Percentiles rank a stretch among this genome's conserved stretches.
Evolutionary conservation across 2,113 vertebrate species (phyloP).

Genomic region (Zingel zingel): DNA sequence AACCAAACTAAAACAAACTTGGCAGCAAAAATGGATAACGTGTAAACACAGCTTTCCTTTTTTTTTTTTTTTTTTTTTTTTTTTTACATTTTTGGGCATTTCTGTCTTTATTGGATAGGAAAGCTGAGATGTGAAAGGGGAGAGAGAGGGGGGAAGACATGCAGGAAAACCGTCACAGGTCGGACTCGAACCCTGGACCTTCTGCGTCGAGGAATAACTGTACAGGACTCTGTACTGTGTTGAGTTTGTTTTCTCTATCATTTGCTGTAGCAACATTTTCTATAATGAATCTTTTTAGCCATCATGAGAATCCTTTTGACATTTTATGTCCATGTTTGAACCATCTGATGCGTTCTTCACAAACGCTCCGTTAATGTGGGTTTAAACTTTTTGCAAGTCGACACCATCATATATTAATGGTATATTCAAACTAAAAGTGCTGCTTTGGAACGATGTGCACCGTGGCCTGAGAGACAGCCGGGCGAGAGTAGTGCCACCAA

Average conservation of each 20-base stretch:
- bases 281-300: neutral
- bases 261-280: neutral
- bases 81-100: too few relatives aligned
- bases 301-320: neutral
- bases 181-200: neutral
- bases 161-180: too few relatives aligned
- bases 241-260: neutral
- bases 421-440: constrained; percentile 7
- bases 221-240: neutral
- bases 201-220: too few relatives aligned
- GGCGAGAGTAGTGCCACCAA: neutral
- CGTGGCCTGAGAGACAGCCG: neutral
- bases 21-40: neutral
- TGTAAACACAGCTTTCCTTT: neutral
- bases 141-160: too few relatives aligned
- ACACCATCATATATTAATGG: neutral
- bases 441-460: neutral
- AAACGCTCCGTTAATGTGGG: neutral
- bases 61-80: too few relatives aligned
- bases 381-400: neutral
- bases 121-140: too few relatives aligned
- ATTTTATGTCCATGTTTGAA: constrained; percentile 1
- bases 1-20: neutral
- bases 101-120: too few relatives aligned
- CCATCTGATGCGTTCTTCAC: neutral